phyloP scores from a whole-genome alignment of 2,797 vertebrate genomes.

The Phoxinus dragarum region DNA sequence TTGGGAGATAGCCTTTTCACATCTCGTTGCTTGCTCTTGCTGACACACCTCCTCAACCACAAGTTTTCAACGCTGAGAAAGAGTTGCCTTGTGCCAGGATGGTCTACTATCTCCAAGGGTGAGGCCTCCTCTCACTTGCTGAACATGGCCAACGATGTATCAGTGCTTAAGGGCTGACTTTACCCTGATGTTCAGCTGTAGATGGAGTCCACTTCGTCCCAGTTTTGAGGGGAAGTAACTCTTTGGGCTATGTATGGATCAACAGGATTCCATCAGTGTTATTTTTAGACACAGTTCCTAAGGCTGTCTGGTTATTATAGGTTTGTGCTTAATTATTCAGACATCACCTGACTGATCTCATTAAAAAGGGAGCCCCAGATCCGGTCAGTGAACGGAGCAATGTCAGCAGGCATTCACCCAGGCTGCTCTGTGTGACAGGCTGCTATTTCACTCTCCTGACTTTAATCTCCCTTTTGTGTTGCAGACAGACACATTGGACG shows the following conservation, averaged over 20 bases:
- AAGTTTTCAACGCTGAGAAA: too few relatives aligned
- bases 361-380: too few relatives aligned
- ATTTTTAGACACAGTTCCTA: too few relatives aligned
- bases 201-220: too few relatives aligned
- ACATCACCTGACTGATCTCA: too few relatives aligned
- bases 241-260: too few relatives aligned
- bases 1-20: slow-evolving; percentile 2
- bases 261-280: too few relatives aligned
- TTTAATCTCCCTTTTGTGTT: neutral
- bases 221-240: too few relatives aligned
- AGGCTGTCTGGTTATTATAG: too few relatives aligned
- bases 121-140: neutral
- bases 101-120: neutral
- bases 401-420: neutral
- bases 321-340: too few relatives aligned
- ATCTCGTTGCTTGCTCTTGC: too few relatives aligned
- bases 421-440: neutral
- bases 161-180: neutral
- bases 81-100: neutral
- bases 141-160: neutral
- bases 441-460: neutral
- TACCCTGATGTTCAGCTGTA: neutral
- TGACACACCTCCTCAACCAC: too few relatives aligned
- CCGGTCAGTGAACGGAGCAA: neutral
- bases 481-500: neutral